Evolutionary conservation across 2,888 invertebrate species (phyloP), one percentile per base, ranked within the genome.

Genomic region (Coelogynopora nodosa): DNA sequence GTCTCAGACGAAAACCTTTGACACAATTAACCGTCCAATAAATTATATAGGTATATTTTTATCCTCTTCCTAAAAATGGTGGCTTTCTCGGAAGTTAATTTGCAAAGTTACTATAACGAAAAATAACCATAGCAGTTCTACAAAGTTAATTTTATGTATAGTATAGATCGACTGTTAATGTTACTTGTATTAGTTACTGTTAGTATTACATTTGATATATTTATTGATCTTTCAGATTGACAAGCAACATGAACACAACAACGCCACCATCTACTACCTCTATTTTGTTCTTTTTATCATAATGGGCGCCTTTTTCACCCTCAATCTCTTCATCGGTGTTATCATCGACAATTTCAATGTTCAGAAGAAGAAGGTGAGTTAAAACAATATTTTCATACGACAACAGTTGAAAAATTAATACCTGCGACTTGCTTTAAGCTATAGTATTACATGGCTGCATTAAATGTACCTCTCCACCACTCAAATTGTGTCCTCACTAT

Each of bases 271-370:
- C 93, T 97, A 97, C 96, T 98, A 98, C 93, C 94, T 97, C 90
- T 98, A 98, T 94, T 98, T 98, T 93, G 98, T 98, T 92, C 96
- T 98, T 93, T 98, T 98, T 94, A 98, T 98, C 92, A 97, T 98
- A 92, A 98, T 98, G 93, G 98, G 98, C 91, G 97, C 98, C 91
- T 98, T 98, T 94, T 98, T 98, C 94, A 98, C 98, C 91, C 95
- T 98, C 90, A 98, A 98, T 93, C 95, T 98, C 92, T 98, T 98
- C 94, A 98, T 98, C 94, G 98, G 98, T 94, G 98, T 98, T 92
- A 98, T 98, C 94, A 98, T 98, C 93, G 98, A 98, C 93, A 98
- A 98, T 94, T 98, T 98, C 93, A 98, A 98, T 93, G 97, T 97
- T 93, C 98, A 98, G 93, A 98, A 98, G 94, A 98, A 98, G 93